phyloP scores from a whole-genome alignment of 2,888 invertebrate species.

The Pogonocherus hispidulus region DNA sequence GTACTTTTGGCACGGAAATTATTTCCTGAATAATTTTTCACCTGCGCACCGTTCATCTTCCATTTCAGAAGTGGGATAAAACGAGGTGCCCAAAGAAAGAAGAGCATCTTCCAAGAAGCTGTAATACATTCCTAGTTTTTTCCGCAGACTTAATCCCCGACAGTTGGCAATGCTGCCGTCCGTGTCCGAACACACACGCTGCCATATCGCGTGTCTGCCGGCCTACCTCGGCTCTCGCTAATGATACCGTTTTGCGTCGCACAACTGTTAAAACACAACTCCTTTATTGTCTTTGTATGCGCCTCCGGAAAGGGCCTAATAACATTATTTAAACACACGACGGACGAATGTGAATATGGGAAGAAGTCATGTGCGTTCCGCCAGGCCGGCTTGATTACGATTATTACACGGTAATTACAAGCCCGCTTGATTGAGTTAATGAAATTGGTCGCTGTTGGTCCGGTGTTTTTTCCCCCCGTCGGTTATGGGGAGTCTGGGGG shows the following conservation, averaged over 20 bases:
- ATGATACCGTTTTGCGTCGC: slow-evolving; percentile 24
- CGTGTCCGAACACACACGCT: not conserved
- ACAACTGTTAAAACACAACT: slow-evolving; percentile 33
- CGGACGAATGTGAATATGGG: slow-evolving; percentile 1
- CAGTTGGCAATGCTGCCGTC: too few relatives aligned
- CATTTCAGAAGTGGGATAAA: too few relatives aligned
- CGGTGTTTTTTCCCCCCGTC: not conserved
- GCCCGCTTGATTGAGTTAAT: not conserved
- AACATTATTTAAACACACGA: slow-evolving; percentile 28
- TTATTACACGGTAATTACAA: slow-evolving; percentile 9
- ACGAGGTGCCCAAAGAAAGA: too few relatives aligned
- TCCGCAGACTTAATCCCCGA: too few relatives aligned
- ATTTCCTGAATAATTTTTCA: too few relatives aligned
- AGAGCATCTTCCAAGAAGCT: too few relatives aligned
- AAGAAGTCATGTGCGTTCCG: slow-evolving; percentile 21
- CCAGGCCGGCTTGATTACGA: not conserved
- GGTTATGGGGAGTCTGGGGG: too few relatives aligned
- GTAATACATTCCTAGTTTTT: too few relatives aligned
- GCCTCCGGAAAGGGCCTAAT: slow-evolving; percentile 29
- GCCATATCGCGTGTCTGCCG: slow-evolving; percentile 1
- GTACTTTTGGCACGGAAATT: too few relatives aligned
- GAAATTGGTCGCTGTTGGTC: slow-evolving; percentile 1
- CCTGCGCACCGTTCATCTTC: too few relatives aligned
- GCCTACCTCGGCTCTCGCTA: slow-evolving; percentile 8
- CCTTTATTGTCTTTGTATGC: slow-evolving; percentile 28